These are phyloP conservation scores for Chydorus sphaericus DNA, from an alignment of 2,888 invertebrate species.

Conservation along the genomic window DNA sequence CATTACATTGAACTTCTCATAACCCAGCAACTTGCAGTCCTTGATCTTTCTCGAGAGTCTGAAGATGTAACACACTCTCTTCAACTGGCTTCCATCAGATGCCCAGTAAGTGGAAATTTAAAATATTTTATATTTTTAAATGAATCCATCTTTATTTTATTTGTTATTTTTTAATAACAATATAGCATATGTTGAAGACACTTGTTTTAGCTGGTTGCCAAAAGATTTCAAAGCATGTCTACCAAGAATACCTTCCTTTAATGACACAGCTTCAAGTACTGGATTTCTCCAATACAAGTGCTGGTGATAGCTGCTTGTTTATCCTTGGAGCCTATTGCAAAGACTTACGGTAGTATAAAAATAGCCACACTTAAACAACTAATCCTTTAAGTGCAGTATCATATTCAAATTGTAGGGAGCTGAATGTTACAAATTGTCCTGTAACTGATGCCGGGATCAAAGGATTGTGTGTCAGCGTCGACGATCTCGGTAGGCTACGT, in stretches of 20 bases:
- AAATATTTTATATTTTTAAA: background rate
- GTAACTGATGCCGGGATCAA: background rate
- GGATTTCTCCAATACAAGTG: background rate
- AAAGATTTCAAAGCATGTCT: background rate
- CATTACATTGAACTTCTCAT: background rate
- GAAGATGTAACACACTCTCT: background rate
- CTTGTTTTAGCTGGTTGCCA: background rate
- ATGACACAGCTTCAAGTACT: background rate
- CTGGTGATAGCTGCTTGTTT: background rate
- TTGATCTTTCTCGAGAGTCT: background rate
- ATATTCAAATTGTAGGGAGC: background rate
- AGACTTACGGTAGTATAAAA: background rate
- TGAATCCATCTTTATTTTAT: background rate
- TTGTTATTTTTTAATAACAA: background rate
- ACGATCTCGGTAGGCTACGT: background rate
- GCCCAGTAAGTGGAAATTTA: background rate
- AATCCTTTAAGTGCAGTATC: background rate
- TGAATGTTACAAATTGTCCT: background rate
- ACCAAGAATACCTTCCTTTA: background rate
- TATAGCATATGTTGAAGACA: background rate
- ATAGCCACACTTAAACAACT: background rate
- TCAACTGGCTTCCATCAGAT: background rate
- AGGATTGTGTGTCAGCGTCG: background rate
- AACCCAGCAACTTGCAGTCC: background rate
- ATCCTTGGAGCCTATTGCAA: conserved; percentile 1